A percentile compares a stretch with the other conserved stretches of the same genome.
phyloP scores from a whole-genome alignment of 2,113 vertebrate genomes.

The Accipiter cooperii region DNA sequence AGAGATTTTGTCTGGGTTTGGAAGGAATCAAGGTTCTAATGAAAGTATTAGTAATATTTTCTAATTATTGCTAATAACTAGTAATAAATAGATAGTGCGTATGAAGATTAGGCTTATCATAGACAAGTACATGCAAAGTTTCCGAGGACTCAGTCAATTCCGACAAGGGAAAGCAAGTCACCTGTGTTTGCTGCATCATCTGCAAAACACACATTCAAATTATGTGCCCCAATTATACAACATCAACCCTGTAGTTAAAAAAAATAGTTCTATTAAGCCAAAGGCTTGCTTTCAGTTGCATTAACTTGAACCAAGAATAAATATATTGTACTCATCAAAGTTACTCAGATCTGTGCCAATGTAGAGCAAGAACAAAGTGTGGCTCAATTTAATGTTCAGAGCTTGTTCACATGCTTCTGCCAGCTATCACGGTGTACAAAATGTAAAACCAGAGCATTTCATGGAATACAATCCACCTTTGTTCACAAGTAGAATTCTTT shows the following conservation, averaged over 20 bases:
- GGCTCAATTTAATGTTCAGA: background rate
- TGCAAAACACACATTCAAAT: background rate
- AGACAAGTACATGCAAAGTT: background rate
- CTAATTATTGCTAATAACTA: background rate
- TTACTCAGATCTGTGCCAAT: background rate
- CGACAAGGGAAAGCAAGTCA: background rate
- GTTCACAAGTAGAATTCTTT: slow-evolving; percentile 28
- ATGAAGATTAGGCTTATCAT: background rate
- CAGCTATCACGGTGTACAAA: background rate
- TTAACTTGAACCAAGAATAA: background rate
- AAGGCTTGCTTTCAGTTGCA: background rate
- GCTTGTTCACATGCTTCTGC: background rate
- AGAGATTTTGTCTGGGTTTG: background rate
- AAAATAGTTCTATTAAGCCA: background rate
- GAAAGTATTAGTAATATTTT: background rate
- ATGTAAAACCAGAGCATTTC: background rate
- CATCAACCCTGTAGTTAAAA: background rate
- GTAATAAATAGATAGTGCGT: background rate
- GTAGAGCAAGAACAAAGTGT: background rate
- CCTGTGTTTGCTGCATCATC: background rate
- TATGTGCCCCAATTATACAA: background rate
- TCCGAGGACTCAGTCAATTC: background rate
- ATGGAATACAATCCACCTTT: background rate
- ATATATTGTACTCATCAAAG: background rate
- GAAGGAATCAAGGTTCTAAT: background rate